Percentiles rank a stretch among this genome's conserved stretches.
Evolutionary conservation across 2,888 invertebrate species (phyloP).

Genomic region (Hirudinaria manillensis): DNA sequence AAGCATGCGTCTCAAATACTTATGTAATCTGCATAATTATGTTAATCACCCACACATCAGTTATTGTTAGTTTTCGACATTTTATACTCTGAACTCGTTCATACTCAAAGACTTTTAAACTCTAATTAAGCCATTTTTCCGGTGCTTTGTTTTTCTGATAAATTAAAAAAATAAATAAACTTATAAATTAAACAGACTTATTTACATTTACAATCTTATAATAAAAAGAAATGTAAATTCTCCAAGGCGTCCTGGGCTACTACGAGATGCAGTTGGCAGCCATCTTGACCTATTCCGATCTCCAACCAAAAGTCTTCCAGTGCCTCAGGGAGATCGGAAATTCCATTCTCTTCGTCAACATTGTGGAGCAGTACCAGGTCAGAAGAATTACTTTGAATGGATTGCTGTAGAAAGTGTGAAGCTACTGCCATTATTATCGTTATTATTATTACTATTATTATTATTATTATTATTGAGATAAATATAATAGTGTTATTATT

Average conservation of each 20-base stretch:
- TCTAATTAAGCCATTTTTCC: too few relatives aligned
- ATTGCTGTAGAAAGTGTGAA: neutral
- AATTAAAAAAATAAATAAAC: neutral
- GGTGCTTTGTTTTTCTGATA: conserved; percentile 1
- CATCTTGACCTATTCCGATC: conserved; percentile 90
- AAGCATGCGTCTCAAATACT: neutral
- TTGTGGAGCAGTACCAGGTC: conserved; percentile 75
- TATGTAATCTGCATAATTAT: too few relatives aligned
- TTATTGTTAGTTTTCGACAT: neutral
- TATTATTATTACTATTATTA: neutral
- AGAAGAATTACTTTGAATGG: neutral
- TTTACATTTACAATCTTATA: neutral
- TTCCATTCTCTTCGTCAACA: conserved; percentile 84
- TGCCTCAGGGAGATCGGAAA: conserved; percentile 90
- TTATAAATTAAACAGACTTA: neutral
- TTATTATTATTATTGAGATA: neutral
- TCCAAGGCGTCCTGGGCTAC: conserved; percentile 54
- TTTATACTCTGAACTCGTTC: neutral
- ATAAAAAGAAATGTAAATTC: neutral
- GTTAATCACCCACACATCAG: neutral
- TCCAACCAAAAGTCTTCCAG: conserved; percentile 87
- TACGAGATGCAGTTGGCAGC: conserved; percentile 86
- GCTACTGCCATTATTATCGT: neutral
- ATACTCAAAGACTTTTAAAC: too few relatives aligned
- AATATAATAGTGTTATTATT: neutral